Base-by-base conservation (phyloP, 2,113 vertebrate genomes). In the Perca fluviatilis region DNA sequence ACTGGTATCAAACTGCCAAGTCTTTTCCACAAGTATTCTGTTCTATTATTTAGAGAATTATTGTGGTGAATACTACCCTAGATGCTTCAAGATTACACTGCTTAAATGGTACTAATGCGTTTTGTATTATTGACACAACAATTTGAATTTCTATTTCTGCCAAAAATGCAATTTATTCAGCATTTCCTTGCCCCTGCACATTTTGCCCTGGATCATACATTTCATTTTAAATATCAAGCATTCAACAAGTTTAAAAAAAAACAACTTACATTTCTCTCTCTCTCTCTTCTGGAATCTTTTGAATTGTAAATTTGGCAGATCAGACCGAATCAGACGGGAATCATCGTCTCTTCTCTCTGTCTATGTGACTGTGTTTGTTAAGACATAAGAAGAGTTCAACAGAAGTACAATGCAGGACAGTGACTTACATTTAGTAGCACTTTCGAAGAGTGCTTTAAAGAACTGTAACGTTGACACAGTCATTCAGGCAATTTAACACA, bases 71-170 rank as follows among this genome's bases (percentile, higher is more conserved):
- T 23, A 62, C n/a, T 2, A 51, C 65, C 58, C 10, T 15, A 15
- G 9, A 40, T 10, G 6, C 33, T 36, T 60, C 1, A 15, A 25
- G 13, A 74, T 63, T 68, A 21, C 8, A 58, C 25, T 51, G 27
- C 10, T 50, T 53, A 14, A 63, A 70, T 40, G 64, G 18, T 57
- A 1, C 11, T 43, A 3, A 53, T 73, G 51, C 56, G 43, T 40
- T 62, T 51, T 69, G 57, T 60, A 57, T 66, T 54, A 60, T 53
- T 85, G 65, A 51, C 8, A 19, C 15, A 57, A 23, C 25, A 53
- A 68, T n/a, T 21, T n/a, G 51, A 54, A 51, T 51, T 19, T 54
- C 21, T n/a, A 54, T 54, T 54, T 21, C 50, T 40, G 12, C 15
- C 50, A 15, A 19, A 54, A 9, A 21, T 21, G 27, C 9, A 33